Evolutionary conservation across 1,140 invertebrate species (phyloP).

Genomic region (Vanessa atalanta): DNA sequence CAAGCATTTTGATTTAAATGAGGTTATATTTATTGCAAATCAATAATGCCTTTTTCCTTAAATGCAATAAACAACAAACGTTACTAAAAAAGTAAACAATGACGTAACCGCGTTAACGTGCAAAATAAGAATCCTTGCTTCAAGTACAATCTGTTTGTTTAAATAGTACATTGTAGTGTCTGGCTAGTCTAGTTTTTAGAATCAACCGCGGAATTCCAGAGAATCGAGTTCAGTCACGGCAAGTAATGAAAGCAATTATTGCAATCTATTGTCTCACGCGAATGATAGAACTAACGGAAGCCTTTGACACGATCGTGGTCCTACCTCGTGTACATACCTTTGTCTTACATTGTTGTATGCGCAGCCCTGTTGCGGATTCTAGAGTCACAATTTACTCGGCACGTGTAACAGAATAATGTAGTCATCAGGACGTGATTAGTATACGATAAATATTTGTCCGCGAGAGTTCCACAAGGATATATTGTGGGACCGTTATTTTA

Average conservation of each 20-base stretch:
- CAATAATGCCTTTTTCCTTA: conserved; percentile 40
- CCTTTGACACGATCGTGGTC: conserved; percentile 21
- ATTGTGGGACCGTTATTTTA: not conserved
- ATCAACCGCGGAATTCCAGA: conserved; percentile 47
- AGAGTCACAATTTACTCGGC: conserved; percentile 35
- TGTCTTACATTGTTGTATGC: conserved; percentile 29
- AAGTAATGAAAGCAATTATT: conserved; percentile 55
- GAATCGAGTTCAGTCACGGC: conserved; percentile 58
- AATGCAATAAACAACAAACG: conserved; percentile 24
- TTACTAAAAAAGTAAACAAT: conserved; percentile 39
- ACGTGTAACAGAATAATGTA: conserved; percentile 37
- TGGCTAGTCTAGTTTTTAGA: conserved; percentile 59
- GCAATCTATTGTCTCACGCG: conserved; percentile 50
- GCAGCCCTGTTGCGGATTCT: conserved; percentile 4
- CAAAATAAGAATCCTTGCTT: conserved; percentile 18
- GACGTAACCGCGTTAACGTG: conserved; percentile 8
- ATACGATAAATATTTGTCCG: conserved; percentile 9
- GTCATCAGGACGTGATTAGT: conserved; percentile 27
- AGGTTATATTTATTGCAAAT: conserved; percentile 36
- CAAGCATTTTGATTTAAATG: conserved; percentile 1
- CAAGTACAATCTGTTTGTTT: conserved; percentile 2
- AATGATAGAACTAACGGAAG: conserved; percentile 51
- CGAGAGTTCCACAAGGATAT: conserved; percentile 18
- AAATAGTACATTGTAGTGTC: conserved; percentile 30
- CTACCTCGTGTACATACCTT: not conserved